Evolutionary conservation across 2,797 vertebrate species (phyloP).

Genomic region (Chelidonichthys spinosus): DNA sequence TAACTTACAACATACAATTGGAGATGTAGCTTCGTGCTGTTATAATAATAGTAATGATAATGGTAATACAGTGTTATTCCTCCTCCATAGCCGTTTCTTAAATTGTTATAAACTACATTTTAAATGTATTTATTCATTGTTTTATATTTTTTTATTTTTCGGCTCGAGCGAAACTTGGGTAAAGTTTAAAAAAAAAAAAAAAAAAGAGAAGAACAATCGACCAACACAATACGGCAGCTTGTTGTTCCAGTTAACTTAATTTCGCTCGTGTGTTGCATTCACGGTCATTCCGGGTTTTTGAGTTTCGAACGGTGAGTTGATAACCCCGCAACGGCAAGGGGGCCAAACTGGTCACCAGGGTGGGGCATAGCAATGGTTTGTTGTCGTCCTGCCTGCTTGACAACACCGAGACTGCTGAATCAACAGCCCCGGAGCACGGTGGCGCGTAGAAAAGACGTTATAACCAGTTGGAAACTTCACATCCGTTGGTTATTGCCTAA

Average conservation of each 20-base stretch:
- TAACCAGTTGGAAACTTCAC: not conserved
- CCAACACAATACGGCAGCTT: not conserved
- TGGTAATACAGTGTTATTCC: not conserved
- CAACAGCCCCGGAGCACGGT: conserved; percentile 11
- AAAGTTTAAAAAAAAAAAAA: not conserved
- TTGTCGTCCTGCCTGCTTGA: conserved; percentile 15
- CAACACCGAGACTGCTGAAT: conserved; percentile 12
- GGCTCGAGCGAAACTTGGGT: not conserved
- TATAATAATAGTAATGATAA: not conserved
- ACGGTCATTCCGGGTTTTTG: not conserved
- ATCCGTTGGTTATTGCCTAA: not conserved
- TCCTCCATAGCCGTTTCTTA: too few species aligned
- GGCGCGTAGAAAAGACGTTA: not conserved
- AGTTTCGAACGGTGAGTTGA: too few species aligned
- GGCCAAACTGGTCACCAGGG: conserved; percentile 64
- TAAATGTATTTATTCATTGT: too few species aligned
- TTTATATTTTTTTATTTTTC: not conserved
- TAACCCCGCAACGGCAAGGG: not conserved
- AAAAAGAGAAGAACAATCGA: not conserved
- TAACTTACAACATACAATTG: too few species aligned
- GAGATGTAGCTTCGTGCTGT: too few species aligned
- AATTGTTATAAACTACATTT: too few species aligned
- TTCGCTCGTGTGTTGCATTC: conserved; percentile 29
- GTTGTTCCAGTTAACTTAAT: not conserved
- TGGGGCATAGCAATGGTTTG: conserved; percentile 55